These are phyloP conservation scores for Aegypius monachus DNA, from an alignment of 2,113 vertebrate species.

Conservation along the genomic window DNA sequence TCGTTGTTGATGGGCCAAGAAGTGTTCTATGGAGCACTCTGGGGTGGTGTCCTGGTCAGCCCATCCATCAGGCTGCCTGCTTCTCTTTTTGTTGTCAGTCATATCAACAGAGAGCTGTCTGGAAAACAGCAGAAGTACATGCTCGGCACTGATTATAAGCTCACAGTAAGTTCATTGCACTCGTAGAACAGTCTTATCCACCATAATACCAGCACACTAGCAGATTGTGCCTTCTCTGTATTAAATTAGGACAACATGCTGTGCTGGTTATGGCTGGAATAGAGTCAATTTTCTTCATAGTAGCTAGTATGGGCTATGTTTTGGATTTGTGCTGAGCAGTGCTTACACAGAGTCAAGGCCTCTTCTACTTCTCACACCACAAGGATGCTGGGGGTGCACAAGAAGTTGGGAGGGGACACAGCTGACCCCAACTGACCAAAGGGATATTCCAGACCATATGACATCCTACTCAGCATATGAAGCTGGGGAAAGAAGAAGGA, in stretches of 20 bases:
- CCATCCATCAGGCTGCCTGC: constrained; percentile 87
- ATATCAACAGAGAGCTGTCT: constrained; percentile 80
- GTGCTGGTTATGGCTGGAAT: too few relatives aligned
- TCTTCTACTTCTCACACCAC: too few relatives aligned
- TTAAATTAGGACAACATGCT: neutral
- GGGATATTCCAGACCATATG: too few relatives aligned
- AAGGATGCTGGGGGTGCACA: too few relatives aligned
- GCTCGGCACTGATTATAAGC: constrained; percentile 83
- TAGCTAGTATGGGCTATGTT: too few relatives aligned
- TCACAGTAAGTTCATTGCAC: constrained; percentile 78
- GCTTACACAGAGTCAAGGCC: too few relatives aligned
- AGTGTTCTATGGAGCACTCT: constrained; percentile 87
- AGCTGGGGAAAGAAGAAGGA: too few relatives aligned
- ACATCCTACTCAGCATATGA: too few relatives aligned
- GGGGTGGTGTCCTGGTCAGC: constrained; percentile 87
- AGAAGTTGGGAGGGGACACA: too few relatives aligned
- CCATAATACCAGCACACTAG: neutral
- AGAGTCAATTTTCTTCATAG: too few relatives aligned
- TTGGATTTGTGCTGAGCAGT: too few relatives aligned
- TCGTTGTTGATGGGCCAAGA: constrained; percentile 87
- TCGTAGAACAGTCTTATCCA: neutral
- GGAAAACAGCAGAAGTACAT: constrained; percentile 83
- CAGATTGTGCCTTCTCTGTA: neutral
- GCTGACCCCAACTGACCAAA: too few relatives aligned
- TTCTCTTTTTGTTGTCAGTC: constrained; percentile 88